Percentiles rank a stretch among this genome's conserved stretches.
phyloP scores from a whole-genome alignment of 2,797 vertebrate genomes.

The Lacerta viridis region DNA sequence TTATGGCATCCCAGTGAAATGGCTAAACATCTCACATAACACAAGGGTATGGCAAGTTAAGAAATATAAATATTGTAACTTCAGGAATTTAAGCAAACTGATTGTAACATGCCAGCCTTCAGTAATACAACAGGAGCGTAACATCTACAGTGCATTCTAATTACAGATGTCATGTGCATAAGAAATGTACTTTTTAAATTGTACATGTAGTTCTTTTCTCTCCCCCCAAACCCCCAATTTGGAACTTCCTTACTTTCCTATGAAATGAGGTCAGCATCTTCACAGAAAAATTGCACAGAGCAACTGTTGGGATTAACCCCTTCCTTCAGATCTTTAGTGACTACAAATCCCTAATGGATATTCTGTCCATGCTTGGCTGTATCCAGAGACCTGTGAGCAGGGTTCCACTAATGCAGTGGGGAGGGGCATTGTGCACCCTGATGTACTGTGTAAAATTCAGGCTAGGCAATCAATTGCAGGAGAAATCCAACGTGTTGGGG shows the following conservation, averaged over 20 bases:
- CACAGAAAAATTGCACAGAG: not conserved
- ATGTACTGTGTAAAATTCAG: not conserved
- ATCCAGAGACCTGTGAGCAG: not conserved
- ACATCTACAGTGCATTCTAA: slow-evolving; percentile 13
- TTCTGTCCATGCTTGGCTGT: not conserved
- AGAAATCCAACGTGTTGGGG: not conserved
- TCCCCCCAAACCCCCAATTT: not conserved
- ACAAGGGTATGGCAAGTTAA: slow-evolving; percentile 34
- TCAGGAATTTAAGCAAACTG: slow-evolving; percentile 50
- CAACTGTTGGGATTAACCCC: not conserved
- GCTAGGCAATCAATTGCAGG: not conserved
- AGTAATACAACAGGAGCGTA: slow-evolving; percentile 40
- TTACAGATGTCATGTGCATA: slow-evolving; percentile 18
- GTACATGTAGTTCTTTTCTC: slow-evolving; percentile 4
- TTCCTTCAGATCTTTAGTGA: not conserved
- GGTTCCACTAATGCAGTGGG: not conserved
- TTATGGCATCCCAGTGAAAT: slow-evolving; percentile 50
- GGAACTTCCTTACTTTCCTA: slow-evolving; percentile 17
- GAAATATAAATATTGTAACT: slow-evolving; percentile 57
- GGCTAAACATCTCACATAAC: slow-evolving; percentile 40
- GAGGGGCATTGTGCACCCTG: no score
- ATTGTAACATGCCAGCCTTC: slow-evolving; percentile 43
- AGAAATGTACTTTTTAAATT: not conserved
- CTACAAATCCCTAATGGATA: not conserved
- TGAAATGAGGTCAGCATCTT: not conserved